Percentiles rank a stretch among this genome's conserved stretches.
These are phyloP conservation scores for Betta splendens DNA, from an alignment of 2,797 vertebrate species.

Conservation along the genomic window DNA sequence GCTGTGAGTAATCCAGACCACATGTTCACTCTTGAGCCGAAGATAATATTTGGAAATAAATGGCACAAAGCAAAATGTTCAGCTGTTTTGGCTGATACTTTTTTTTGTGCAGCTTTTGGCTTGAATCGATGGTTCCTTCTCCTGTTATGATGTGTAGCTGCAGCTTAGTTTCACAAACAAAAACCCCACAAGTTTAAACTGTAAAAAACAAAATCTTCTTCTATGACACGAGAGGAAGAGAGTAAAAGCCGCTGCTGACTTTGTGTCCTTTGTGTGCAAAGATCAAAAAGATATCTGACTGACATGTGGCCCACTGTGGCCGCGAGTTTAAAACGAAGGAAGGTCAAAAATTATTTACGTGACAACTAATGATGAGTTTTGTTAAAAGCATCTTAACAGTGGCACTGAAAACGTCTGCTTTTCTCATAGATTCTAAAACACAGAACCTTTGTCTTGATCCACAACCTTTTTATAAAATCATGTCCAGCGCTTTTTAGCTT, in stretches of 20 bases:
- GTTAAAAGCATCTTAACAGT: conserved; percentile 13
- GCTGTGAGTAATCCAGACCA: conserved; percentile 68
- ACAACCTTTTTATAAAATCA: too few relatives aligned
- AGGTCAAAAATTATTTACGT: conserved; percentile 45
- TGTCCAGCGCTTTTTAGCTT: neutral
- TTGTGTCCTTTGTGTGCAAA: conserved; percentile 46
- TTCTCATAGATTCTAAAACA: conserved; percentile 1
- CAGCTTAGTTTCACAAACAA: conserved; percentile 12
- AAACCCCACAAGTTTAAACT: conserved; percentile 27
- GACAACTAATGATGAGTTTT: conserved; percentile 27
- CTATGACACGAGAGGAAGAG: conserved; percentile 29
- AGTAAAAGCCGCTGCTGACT: conserved; percentile 38
- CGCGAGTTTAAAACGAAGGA: conserved; percentile 42
- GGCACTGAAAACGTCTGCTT: neutral
- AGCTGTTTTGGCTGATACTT: conserved; percentile 56
- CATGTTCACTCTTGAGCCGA: conserved; percentile 65
- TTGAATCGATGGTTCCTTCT: conserved; percentile 17
- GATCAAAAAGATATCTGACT: conserved; percentile 64
- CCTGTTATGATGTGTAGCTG: conserved; percentile 2
- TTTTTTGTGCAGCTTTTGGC: conserved; percentile 44
- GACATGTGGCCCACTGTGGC: conserved; percentile 48
- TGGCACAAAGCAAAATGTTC: conserved; percentile 51
- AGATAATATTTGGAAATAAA: conserved; percentile 70
- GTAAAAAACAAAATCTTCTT: conserved; percentile 43
- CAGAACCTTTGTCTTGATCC: too few relatives aligned